These are phyloP conservation scores for Acronicta aceris DNA, from an alignment of 2,888 invertebrate genomes.

Conservation along the genomic window DNA sequence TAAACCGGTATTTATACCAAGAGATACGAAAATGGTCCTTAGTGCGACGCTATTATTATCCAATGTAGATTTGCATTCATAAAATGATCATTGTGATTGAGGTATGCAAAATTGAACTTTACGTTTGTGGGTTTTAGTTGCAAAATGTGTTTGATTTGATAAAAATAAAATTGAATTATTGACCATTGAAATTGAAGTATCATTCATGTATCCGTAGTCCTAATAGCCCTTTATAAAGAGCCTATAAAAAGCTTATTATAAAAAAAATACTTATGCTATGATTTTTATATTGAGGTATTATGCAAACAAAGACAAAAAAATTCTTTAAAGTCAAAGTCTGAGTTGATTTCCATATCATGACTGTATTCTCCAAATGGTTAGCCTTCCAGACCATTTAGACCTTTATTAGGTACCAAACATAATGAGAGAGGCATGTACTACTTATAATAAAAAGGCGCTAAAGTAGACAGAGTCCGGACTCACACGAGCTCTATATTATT, in stretches of 20 bases:
- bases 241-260: too few relatives aligned
- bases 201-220: background rate
- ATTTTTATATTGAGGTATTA: too few relatives aligned
- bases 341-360: too few relatives aligned
- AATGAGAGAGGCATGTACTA: constrained; percentile 28
- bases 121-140: background rate
- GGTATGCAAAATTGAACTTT: constrained; percentile 23
- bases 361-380: too few relatives aligned
- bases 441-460: constrained; percentile 26
- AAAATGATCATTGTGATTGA: constrained; percentile 27
- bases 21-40: constrained; percentile 35
- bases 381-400: background rate
- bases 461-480: constrained; percentile 6
- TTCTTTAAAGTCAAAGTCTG: too few relatives aligned
- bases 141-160: background rate
- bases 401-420: constrained; percentile 8
- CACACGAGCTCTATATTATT: constrained; percentile 19
- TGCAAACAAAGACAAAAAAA: too few relatives aligned
- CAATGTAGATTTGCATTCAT: constrained; percentile 48
- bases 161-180: background rate
- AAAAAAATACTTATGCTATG: too few relatives aligned
- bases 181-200: constrained; percentile 1
- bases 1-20: constrained; percentile 54
- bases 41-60: constrained; percentile 28
- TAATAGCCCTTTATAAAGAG: background rate